Evolutionary conservation across 2,888 invertebrate genomes (phyloP).

Genomic region (Parthenolecanium corni): DNA sequence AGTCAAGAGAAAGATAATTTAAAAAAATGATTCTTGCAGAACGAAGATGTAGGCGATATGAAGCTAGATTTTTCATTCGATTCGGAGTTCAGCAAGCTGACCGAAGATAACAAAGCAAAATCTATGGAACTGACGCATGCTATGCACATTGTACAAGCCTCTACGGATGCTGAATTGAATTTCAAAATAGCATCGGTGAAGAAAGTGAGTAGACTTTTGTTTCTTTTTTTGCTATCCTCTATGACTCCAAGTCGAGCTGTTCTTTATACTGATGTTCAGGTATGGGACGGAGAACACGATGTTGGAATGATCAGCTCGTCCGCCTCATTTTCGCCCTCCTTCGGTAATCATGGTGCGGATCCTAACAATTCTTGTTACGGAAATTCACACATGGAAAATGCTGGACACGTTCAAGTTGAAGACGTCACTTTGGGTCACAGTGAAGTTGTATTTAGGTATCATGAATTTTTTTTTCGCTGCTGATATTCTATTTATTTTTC

Average conservation of each 20-base stretch:
- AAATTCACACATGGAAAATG: constrained; percentile 44
- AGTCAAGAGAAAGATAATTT: constrained; percentile 33
- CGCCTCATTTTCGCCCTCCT: constrained; percentile 35
- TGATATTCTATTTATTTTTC: background rate
- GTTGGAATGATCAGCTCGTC: constrained; percentile 30
- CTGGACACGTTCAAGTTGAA: constrained; percentile 51
- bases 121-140: constrained; percentile 45
- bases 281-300: constrained; percentile 32
- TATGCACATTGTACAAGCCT: constrained; percentile 58
- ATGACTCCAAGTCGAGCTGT: background rate
- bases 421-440: constrained; percentile 41
- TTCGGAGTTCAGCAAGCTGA: constrained; percentile 61
- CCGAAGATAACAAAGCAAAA: constrained; percentile 46
- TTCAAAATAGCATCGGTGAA: constrained; percentile 90
- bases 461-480: background rate
- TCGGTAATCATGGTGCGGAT: constrained; percentile 31
- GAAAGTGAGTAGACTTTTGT: constrained; percentile 43
- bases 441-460: constrained; percentile 37
- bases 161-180: constrained; percentile 73
- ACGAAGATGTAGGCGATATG: constrained; percentile 71
- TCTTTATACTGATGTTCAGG: background rate
- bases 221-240: background rate
- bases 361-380: constrained; percentile 30
- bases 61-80: constrained; percentile 86
- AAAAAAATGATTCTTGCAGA: constrained; percentile 34